Conservation (phyloP, 2,113 vertebrate genomes). For the Platysternon megacephalum region DNA sequence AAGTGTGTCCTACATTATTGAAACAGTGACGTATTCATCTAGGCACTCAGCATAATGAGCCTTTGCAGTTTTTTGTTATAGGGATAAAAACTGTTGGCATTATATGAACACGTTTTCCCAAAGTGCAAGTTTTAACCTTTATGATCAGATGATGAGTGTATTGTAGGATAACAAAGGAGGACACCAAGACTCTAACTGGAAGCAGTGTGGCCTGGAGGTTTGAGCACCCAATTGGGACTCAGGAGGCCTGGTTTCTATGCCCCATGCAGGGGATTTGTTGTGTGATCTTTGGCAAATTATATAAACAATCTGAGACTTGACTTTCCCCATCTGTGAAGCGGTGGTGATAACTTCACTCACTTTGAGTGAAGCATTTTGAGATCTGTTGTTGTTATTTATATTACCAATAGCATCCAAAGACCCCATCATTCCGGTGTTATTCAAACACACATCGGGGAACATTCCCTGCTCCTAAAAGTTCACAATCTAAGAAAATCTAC, state of each 20-base stretch:
- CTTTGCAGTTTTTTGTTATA: rapidly evolving
- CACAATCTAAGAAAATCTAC: neutral
- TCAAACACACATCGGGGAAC: rapidly evolving
- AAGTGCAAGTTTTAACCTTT: neutral
- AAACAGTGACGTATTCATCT: rapidly evolving
- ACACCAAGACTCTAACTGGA: rapidly evolving
- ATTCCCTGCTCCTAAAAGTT: neutral
- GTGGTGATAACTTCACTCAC: rapidly evolving
- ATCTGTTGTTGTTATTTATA: neutral
- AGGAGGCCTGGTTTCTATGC: neutral
- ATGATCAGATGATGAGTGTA: neutral
- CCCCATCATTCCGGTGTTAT: too few relatives aligned
- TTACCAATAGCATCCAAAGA: neutral
- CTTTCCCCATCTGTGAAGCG: rapidly evolving
- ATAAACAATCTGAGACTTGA: rapidly evolving
- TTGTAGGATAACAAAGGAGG: neutral
- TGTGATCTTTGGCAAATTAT: neutral
- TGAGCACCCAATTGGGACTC: rapidly evolving
- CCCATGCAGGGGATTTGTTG: rapidly evolving
- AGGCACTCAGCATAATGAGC: rapidly evolving
- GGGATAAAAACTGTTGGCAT: neutral
- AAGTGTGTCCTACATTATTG: rapidly evolving
- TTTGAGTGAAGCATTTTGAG: neutral
- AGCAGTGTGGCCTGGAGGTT: rapidly evolving
- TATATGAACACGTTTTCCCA: neutral